phyloP scores from a whole-genome alignment of 2,888 invertebrate genomes.

The Eurytoma adleriae region DNA sequence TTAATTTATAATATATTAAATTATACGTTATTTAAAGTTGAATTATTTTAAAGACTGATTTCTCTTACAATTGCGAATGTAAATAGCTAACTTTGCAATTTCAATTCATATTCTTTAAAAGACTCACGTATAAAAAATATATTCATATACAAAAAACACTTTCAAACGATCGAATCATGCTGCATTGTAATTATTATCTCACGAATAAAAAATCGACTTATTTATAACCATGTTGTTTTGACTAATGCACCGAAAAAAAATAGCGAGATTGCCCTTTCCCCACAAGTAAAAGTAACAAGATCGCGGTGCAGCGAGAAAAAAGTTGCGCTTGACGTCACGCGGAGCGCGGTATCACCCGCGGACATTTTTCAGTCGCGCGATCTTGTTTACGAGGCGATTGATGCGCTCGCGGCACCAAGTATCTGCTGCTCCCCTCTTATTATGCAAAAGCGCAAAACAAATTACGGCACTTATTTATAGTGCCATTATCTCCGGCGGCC shows the following conservation, averaged over 20 bases:
- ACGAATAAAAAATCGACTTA: background rate
- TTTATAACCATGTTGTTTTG: constrained; percentile 14
- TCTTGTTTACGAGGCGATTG: background rate
- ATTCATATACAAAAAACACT: too few relatives aligned
- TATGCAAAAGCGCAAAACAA: background rate
- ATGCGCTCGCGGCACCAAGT: background rate
- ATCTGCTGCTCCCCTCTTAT: background rate
- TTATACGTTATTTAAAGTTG: too few relatives aligned
- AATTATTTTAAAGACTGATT: too few relatives aligned
- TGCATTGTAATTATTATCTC: background rate
- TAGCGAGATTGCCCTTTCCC: background rate
- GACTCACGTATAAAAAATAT: too few relatives aligned
- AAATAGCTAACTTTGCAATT: too few relatives aligned
- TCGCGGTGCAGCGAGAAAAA: background rate
- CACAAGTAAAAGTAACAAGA: background rate
- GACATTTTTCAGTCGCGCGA: background rate
- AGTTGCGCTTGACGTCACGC: background rate
- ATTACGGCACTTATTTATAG: background rate
- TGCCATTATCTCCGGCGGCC: background rate
- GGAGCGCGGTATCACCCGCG: background rate
- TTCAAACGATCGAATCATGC: background rate
- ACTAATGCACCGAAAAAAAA: background rate
- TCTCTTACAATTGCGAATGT: too few relatives aligned
- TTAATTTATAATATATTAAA: too few relatives aligned
- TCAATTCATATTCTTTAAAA: too few relatives aligned